Percentiles rank a stretch among this genome's conserved stretches.
Conservation (phyloP, 2,888 invertebrate genomes). For the Lamellibrachia columna region DNA sequence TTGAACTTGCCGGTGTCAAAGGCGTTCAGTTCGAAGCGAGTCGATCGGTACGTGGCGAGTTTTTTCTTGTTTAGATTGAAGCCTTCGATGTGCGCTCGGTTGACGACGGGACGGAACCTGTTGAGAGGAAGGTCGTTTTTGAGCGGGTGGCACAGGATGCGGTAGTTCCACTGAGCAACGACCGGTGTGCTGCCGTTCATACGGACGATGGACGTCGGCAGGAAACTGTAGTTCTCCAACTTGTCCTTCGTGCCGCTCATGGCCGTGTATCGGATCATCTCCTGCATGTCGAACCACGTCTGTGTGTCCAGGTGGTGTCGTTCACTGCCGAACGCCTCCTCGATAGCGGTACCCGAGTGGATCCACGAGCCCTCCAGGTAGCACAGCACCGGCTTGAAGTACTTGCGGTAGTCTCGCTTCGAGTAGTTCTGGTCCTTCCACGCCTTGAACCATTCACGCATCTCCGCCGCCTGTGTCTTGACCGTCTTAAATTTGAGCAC, state of each 20-base stretch:
- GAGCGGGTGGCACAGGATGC: conserved; percentile 49
- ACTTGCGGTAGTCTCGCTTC: conserved; percentile 48
- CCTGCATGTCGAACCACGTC: conserved; percentile 51
- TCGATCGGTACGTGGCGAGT: not conserved
- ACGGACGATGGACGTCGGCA: not conserved
- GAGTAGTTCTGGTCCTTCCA: conserved; percentile 48
- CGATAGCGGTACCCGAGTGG: conserved; percentile 36
- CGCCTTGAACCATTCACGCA: conserved; percentile 56
- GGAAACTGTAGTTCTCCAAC: not conserved
- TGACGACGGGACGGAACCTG: conserved; percentile 46
- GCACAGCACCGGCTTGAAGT: conserved; percentile 54
- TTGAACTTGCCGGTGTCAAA: conserved; percentile 16
- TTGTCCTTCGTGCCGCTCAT: not conserved
- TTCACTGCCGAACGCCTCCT: conserved; percentile 55
- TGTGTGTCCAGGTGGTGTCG: conserved; percentile 51
- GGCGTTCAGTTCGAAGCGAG: conserved; percentile 30
- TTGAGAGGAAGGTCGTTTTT: conserved; percentile 41
- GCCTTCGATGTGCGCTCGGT: conserved; percentile 42
- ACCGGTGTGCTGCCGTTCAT: conserved; percentile 41
- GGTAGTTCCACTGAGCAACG: conserved; percentile 42
- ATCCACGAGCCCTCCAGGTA: conserved; percentile 58
- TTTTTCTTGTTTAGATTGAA: not conserved
- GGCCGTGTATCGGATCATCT: conserved; percentile 38
- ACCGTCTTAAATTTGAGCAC: conserved; percentile 31
- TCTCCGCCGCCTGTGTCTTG: conserved; percentile 37